Evolutionary conservation across 2,113 vertebrate genomes (phyloP).

Genomic region (Halcyon malimbica): DNA sequence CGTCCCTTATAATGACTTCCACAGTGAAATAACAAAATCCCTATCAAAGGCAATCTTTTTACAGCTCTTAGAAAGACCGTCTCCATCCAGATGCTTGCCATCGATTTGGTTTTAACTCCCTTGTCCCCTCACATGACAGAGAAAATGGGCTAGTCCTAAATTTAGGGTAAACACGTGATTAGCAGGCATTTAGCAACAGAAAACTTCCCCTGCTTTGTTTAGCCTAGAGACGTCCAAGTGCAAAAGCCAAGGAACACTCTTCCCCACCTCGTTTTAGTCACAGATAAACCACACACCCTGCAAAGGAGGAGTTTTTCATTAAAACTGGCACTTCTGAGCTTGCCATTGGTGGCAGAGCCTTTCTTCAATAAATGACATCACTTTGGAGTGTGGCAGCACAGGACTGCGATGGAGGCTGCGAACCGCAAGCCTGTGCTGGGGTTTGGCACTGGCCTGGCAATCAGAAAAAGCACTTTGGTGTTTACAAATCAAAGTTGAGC

Average conservation of each 20-base stretch:
- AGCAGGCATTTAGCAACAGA: conserved; percentile 14
- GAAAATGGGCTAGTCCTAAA: background rate
- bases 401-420: background rate
- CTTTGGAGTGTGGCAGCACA: background rate
- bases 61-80: background rate
- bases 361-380: background rate
- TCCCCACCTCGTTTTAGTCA: background rate
- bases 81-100: background rate
- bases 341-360: background rate
- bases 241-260: conserved; percentile 27
- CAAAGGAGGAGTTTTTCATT: conserved; percentile 17
- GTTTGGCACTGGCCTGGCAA: conserved; percentile 15
- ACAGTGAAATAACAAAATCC: conserved; percentile 30
- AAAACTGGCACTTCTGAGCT: conserved; percentile 16
- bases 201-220: conserved; percentile 23
- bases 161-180: conserved; percentile 6
- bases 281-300: background rate
- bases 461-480: conserved; percentile 12
- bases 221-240: background rate
- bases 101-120: background rate
- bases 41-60: conserved; percentile 37
- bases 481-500: conserved; percentile 20
- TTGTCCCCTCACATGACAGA: background rate
- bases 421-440: background rate
- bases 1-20: conserved; percentile 35